Evolutionary conservation across 1,140 invertebrate genomes (phyloP).

Genomic region (Thaumetopoea pityocampa): DNA sequence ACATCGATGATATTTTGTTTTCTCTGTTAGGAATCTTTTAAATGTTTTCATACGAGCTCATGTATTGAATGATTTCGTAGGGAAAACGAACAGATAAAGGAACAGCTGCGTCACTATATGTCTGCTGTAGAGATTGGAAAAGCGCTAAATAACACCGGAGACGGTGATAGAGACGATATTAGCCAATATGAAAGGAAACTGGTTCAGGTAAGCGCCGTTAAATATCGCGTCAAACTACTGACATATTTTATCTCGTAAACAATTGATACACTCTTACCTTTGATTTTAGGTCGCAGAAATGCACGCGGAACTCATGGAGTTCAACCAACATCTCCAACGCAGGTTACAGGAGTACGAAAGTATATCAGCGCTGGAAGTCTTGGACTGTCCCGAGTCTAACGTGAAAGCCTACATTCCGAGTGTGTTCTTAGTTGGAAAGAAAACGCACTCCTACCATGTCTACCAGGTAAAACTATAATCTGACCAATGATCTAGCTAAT

Average conservation of each 20-base stretch:
- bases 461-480: slow-evolving; percentile 81
- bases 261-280: background rate
- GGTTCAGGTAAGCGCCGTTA: slow-evolving; percentile 82
- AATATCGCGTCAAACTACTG: background rate
- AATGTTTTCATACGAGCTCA: slow-evolving; percentile 9
- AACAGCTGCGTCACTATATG: slow-evolving; percentile 93
- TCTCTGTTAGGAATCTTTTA: background rate
- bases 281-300: slow-evolving; percentile 90
- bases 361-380: slow-evolving; percentile 52
- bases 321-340: slow-evolving; percentile 83
- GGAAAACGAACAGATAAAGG: slow-evolving; percentile 91
- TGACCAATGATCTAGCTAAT: too few species aligned
- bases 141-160: slow-evolving; percentile 81
- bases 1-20: too few species aligned
- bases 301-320: slow-evolving; percentile 97
- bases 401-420: slow-evolving; percentile 95
- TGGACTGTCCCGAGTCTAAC: slow-evolving; percentile 72
- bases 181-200: slow-evolving; percentile 92
- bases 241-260: too few species aligned
- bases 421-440: slow-evolving; percentile 89
- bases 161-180: slow-evolving; percentile 81
- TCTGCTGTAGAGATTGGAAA: slow-evolving; percentile 87
- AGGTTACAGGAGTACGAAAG: slow-evolving; percentile 78
- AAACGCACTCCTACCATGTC: slow-evolving; percentile 87
- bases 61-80: slow-evolving; percentile 75